Percentiles rank a stretch among this genome's conserved stretches.
Evolutionary conservation across 2,797 vertebrate genomes (phyloP).

Genomic region (Neosalanx taihuensis): DNA sequence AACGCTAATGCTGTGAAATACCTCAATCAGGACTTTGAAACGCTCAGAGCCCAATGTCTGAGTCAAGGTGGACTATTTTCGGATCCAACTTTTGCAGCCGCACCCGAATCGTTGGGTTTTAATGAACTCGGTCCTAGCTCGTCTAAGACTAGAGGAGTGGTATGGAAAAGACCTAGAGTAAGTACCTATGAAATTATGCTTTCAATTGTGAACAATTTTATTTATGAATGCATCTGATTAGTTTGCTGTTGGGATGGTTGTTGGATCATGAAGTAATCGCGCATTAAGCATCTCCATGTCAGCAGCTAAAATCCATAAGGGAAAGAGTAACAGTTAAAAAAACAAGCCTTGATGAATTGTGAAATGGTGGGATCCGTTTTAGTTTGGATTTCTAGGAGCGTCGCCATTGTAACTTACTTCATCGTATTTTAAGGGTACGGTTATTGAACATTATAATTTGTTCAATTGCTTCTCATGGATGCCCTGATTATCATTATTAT

Average conservation of each 20-base stretch:
- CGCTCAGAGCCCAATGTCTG: conserved; percentile 69
- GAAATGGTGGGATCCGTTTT: too few species aligned
- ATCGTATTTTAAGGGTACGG: too few species aligned
- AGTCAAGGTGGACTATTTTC: conserved; percentile 77
- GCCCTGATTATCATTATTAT: too few species aligned
- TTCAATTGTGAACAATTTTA: background rate
- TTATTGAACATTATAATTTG: too few species aligned
- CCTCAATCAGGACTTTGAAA: conserved; percentile 80
- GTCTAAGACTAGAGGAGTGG: conserved; percentile 79
- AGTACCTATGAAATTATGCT: conserved; percentile 15
- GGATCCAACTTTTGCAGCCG: conserved; percentile 81
- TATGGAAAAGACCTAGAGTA: conserved; percentile 85
- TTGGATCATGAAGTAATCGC: conserved; percentile 3
- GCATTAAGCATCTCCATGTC: background rate
- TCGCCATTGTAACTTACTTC: too few species aligned
- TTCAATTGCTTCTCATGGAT: too few species aligned
- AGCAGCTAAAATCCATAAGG: background rate
- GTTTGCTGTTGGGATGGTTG: conserved; percentile 1
- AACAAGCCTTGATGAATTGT: background rate
- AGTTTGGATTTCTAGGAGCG: too few species aligned
- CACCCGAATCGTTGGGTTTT: conserved; percentile 79
- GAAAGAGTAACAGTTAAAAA: background rate
- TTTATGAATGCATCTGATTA: background rate
- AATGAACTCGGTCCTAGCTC: conserved; percentile 82
- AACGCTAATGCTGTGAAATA: conserved; percentile 76